A percentile compares a stretch with the other conserved stretches of the same genome.
phyloP scores from a whole-genome alignment of 2,888 invertebrate species.

The Aporophyla lueneburgensis region DNA sequence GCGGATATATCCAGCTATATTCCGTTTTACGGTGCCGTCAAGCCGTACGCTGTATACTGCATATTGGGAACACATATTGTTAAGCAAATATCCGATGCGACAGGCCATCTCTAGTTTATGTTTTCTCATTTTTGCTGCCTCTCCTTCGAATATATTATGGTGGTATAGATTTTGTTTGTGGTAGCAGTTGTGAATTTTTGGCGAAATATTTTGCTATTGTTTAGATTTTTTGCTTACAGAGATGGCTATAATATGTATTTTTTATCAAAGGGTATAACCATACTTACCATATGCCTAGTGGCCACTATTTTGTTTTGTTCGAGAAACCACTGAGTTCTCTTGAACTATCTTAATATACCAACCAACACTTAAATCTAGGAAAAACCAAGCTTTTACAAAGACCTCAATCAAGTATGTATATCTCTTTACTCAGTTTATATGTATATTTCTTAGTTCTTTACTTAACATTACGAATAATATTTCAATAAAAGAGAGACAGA shows the following conservation, averaged over 20 bases:
- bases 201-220: neutral
- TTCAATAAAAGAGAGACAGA: conserved; percentile 29
- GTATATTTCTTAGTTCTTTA: neutral
- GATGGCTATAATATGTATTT: neutral
- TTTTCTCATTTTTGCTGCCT: conserved; percentile 62
- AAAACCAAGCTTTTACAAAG: neutral
- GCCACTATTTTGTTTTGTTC: neutral
- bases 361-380: neutral
- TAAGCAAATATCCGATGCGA: conserved; percentile 79
- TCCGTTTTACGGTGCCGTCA: conserved; percentile 74
- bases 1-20: conserved; percentile 70
- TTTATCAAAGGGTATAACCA: neutral
- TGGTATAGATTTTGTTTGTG: conserved; percentile 30
- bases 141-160: conserved; percentile 59
- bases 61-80: conserved; percentile 81
- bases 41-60: conserved; percentile 75
- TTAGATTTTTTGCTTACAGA: neutral
- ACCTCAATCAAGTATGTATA: neutral
- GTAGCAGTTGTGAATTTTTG: conserved; percentile 27
- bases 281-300: neutral
- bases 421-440: neutral
- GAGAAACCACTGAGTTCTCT: neutral
- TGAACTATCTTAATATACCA: neutral
- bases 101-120: conserved; percentile 68
- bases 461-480: conserved; percentile 15